These are phyloP conservation scores for Montipora efflorescens DNA, from an alignment of 64 coral and sea anemone species.

Conservation along the genomic window DNA sequence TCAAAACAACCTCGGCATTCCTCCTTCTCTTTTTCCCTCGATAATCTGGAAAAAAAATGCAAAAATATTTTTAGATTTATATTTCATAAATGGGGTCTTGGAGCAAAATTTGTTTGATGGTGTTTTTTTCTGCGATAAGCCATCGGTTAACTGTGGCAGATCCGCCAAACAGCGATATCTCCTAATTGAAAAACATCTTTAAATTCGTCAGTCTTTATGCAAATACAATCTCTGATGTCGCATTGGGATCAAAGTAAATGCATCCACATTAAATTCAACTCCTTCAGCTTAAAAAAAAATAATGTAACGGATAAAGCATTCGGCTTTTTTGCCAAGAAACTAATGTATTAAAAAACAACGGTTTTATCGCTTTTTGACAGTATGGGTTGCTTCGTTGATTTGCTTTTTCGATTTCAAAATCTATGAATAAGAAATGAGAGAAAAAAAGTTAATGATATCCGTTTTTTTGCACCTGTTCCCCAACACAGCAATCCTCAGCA, in stretches of 20 bases:
- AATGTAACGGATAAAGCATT: too few species aligned
- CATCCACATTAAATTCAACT: not conserved
- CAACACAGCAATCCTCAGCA: conserved; percentile 34
- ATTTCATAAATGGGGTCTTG: not conserved
- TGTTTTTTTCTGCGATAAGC: conserved; percentile 9
- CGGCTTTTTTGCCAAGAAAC: too few species aligned
- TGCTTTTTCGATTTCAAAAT: conserved; percentile 12
- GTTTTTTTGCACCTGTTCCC: conserved; percentile 17
- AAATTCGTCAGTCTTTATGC: conserved; percentile 25
- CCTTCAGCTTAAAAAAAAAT: not conserved
- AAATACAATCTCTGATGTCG: conserved; percentile 23
- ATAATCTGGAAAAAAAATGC: not conserved
- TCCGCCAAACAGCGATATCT: conserved; percentile 24
- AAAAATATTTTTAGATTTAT: not conserved
- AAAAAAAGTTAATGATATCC: conserved; percentile 32
- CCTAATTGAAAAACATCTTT: conserved; percentile 11
- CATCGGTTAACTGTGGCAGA: conserved; percentile 10
- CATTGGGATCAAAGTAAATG: not conserved
- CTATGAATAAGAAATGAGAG: conserved; percentile 53
- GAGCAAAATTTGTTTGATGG: not conserved
- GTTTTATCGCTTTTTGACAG: not conserved
- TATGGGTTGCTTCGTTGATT: not conserved
- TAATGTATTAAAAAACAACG: not conserved
- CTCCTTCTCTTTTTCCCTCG: not conserved
- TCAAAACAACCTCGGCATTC: not conserved